Conservation (phyloP, 2,888 invertebrate genomes). For the Cecidostiba fungosa region DNA sequence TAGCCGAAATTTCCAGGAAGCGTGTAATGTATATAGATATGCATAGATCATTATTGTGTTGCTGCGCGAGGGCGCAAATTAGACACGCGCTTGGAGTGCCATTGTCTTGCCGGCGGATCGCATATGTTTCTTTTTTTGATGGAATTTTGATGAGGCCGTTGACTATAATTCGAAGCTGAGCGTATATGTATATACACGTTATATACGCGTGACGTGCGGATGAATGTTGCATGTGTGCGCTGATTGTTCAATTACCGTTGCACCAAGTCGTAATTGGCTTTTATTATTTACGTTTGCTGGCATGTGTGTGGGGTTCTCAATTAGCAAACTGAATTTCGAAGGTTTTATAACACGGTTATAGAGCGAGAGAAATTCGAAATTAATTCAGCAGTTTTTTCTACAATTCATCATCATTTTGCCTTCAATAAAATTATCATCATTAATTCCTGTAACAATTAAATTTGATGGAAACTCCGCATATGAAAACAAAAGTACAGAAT, state of each 20-base stretch:
- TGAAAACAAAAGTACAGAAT: too few species aligned
- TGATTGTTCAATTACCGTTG: slow-evolving; percentile 19
- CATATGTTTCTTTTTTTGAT: neutral
- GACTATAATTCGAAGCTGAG: neutral
- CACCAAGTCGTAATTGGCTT: neutral
- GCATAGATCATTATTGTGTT: neutral
- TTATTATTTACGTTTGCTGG: neutral
- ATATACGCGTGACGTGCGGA: neutral
- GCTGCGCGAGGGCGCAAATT: neutral
- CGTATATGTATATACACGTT: neutral
- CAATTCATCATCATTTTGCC: neutral
- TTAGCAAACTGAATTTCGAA: neutral
- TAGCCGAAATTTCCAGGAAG: slow-evolving; percentile 62
- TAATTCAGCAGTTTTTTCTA: neutral
- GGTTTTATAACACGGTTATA: neutral
- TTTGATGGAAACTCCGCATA: too few species aligned
- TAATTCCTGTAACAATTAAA: too few species aligned
- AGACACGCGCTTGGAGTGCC: neutral
- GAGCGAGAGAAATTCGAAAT: neutral
- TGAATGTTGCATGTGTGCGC: slow-evolving; percentile 16
- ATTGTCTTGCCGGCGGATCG: neutral
- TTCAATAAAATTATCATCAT: too few species aligned
- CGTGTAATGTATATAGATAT: neutral
- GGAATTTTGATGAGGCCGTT: slow-evolving; percentile 4
- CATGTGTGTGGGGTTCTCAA: neutral